phyloP scores from a whole-genome alignment of 1,140 invertebrate species.

The Drosophila grimshawi region DNA sequence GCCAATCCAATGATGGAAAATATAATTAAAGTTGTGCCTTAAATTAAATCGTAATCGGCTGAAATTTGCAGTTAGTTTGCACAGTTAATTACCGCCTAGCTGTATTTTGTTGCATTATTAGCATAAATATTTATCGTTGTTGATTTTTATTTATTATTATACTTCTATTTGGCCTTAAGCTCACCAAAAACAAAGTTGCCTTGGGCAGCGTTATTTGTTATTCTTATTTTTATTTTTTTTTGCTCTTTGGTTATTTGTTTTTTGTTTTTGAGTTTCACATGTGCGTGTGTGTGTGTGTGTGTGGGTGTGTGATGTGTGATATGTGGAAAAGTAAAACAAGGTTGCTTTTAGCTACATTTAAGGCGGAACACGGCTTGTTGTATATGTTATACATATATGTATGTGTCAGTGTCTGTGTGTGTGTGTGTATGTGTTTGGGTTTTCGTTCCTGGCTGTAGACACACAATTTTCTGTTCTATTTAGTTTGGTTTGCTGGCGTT shows the following conservation, averaged over 20 bases:
- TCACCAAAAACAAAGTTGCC: constrained; percentile 20
- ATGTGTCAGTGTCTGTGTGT: constrained; percentile 28
- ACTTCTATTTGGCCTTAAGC: constrained; percentile 44
- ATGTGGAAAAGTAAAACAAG: constrained; percentile 48
- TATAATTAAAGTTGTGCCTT: constrained; percentile 47
- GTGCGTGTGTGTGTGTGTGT: constrained; percentile 34
- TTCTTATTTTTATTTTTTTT: constrained; percentile 63
- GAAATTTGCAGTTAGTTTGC: constrained; percentile 27
- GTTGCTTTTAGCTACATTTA: constrained; percentile 44
- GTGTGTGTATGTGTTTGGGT: constrained; percentile 8
- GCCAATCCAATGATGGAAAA: constrained; percentile 48
- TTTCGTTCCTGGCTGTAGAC: constrained; percentile 55
- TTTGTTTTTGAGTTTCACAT: constrained; percentile 47
- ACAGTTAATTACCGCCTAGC: not conserved
- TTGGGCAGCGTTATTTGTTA: constrained; percentile 49
- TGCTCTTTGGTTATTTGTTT: constrained; percentile 73
- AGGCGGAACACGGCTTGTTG: constrained; percentile 62
- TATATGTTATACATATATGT: constrained; percentile 27
- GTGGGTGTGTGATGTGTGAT: constrained; percentile 35
- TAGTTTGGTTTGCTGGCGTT: constrained; percentile 81
- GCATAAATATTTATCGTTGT: constrained; percentile 51
- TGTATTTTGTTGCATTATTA: constrained; percentile 53
- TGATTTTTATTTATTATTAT: constrained; percentile 44
- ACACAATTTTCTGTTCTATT: constrained; percentile 79
- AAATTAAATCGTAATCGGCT: constrained; percentile 33